Base-by-base conservation (phyloP, 1,140 invertebrate species). In the Trachymyrmex septentrionalis region DNA sequence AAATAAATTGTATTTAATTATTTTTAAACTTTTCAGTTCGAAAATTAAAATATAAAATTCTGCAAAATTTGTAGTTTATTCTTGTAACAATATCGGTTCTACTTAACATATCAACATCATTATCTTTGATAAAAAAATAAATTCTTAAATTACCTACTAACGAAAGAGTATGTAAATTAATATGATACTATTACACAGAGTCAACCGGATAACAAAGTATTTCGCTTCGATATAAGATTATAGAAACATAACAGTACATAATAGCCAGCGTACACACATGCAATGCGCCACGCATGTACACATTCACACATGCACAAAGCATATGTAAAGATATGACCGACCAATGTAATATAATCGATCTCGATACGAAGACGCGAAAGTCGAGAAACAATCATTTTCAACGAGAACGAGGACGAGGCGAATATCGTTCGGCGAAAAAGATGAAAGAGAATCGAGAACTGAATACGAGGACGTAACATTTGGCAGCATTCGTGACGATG, bases 401-500 rank as follows among this genome's bases (percentile, higher is more conserved):
- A 50, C 16, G 21, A 64, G 27, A 16, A n/a, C 27, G 4, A 34
- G 7, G 48, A 53, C 1, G 14, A 27, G 6, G 48, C 44, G 3
- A 55, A 21, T 57, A 24, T n/a, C 72, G 10, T 19, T 14, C 2
- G 30, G 2, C 7, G 38, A 44, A 44, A 67, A 16, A 5, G 9
- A 12, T 21, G 9, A 38, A 55, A 55, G 19, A n/a, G 21, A 9
- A 2, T n/a, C 2, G 50, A 55, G 19, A 57, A 57, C 2, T 16
- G 10, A 27, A 30, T 24, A 16, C 72, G n/a, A 9, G 21, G 2
- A 48, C 53, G 53, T 44, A 21, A 69, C 55, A 64, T 66, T n/a
- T 27, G 48, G 63, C 38, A 30, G 12, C 1, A 27, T 59, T 78
- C 16, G 78, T 50, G 16, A 71, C 78, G 50, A 57, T 71, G 50